Conservation (phyloP, 2,113 vertebrate genomes). For the Carassius auratus region DNA sequence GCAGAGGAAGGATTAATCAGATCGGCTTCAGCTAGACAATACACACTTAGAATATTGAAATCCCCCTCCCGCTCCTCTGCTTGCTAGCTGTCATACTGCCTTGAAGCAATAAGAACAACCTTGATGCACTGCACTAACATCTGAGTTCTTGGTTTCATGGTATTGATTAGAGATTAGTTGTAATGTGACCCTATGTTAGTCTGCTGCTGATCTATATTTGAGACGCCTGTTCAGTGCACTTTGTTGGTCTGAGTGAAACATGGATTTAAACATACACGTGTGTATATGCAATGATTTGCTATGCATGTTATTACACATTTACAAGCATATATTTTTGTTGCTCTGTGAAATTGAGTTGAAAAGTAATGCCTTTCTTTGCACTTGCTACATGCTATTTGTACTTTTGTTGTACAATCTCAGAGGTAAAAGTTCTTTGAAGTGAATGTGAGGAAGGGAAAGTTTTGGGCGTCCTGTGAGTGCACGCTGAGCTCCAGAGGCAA, state of each 20-base stretch:
- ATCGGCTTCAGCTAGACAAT: not conserved
- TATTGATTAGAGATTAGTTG: constrained; percentile 9
- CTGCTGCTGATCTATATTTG: constrained; percentile 4
- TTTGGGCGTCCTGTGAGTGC: not conserved
- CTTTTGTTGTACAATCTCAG: not conserved
- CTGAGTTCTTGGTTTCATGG: not conserved
- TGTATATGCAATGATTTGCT: not conserved
- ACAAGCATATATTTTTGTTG: not conserved
- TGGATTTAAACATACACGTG: not conserved
- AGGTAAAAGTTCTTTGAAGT: not conserved
- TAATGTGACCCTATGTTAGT: constrained; percentile 5
- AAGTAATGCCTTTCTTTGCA: not conserved
- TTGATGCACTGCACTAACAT: constrained; percentile 1
- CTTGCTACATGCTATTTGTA: not conserved
- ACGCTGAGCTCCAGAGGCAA: constrained; percentile 48
- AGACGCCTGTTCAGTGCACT: not conserved
- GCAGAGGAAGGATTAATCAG: constrained; percentile 22
- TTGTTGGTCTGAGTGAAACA: not conserved
- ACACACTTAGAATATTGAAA: not conserved
- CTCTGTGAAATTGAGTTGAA: not conserved
- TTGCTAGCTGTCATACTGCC: not conserved
- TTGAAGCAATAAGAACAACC: not conserved
- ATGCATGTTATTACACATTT: not conserved
- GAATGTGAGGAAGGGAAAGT: not conserved
- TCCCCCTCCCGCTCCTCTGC: not conserved